Evolutionary conservation across 2,113 vertebrate genomes (phyloP), one percentile per base, ranked within the genome.

Genomic region (Apteryx owenii): DNA sequence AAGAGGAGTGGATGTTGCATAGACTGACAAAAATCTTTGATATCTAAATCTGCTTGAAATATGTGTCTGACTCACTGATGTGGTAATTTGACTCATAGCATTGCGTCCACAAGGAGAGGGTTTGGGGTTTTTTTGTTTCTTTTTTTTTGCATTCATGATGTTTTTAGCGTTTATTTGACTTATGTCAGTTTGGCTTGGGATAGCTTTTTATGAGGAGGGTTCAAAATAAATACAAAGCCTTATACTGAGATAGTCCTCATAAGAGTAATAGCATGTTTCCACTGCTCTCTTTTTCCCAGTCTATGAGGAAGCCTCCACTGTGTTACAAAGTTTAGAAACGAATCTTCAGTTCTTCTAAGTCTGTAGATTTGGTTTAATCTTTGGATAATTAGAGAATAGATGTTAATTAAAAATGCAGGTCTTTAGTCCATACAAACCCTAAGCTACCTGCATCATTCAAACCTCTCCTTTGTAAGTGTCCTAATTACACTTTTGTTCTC

Each of bases 161-260:
- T 77, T 83, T 80, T 91, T 90, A 85, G 40, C 66, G n/a, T 91
- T 88, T 77, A 13, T 85, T 93, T 94, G n/a, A 62, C 22, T 80
- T 82, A 7, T 44, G 38, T 66, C 90, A 3, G 19, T 81, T 91
- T 58, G 71, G 53, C 18, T 96, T 95, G 11, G 2, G 20, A 38
- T 10, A 10, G 19, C 29, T 76, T 85, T 82, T 91, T 31, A 28
- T 88, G 48, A 16, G 1, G 0, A 69, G 19, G 33, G 64, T 33
- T 13, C 76, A 76, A 93, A 93, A 78, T 81, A 50, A 81, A 90
- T 42, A 58, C 21, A 64, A 61, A 61, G 26, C 42, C 88, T 73
- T 81, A 68, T 38, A 21, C 0, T 72, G 73, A 79, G 71, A 21
- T 31, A 84, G 10, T 62, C 33, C 12, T 64, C 60, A 5, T 25